These are phyloP conservation scores for Drosophila kurseongensis DNA, from an alignment of 1,140 invertebrate species.

Conservation along the genomic window DNA sequence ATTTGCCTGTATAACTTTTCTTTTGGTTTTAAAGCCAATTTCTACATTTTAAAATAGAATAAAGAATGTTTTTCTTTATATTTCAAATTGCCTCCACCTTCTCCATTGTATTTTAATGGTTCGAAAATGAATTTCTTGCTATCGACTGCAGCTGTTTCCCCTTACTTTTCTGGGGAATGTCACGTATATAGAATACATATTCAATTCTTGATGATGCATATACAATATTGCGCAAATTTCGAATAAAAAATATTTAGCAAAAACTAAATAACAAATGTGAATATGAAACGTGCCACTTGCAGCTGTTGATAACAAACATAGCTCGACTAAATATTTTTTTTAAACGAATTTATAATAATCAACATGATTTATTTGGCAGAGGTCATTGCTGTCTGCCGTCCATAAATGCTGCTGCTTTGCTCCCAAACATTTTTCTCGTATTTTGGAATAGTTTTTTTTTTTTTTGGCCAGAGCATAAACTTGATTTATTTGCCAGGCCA, in stretches of 20 bases:
- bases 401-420: conserved; percentile 48
- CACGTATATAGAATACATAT: conserved; percentile 41
- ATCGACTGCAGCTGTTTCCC: conserved; percentile 67
- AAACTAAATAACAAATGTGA: conserved; percentile 43
- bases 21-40: neutral
- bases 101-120: conserved; percentile 36
- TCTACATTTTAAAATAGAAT: neutral
- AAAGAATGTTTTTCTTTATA: neutral
- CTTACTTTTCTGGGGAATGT: conserved; percentile 46
- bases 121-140: conserved; percentile 35
- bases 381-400: conserved; percentile 64
- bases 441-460: conserved; percentile 27
- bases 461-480: conserved; percentile 55
- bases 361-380: conserved; percentile 72
- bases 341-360: conserved; percentile 74
- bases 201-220: conserved; percentile 61
- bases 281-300: conserved; percentile 53
- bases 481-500: conserved; percentile 70
- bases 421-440: conserved; percentile 30
- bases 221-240: conserved; percentile 55
- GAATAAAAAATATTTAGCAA: conserved; percentile 37
- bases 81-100: too few relatives aligned
- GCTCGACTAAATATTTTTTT: conserved; percentile 46
- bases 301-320: conserved; percentile 65
- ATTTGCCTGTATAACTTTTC: neutral